Conservation (phyloP, 1,140 invertebrate genomes). For the Neodiprion fabricii region DNA sequence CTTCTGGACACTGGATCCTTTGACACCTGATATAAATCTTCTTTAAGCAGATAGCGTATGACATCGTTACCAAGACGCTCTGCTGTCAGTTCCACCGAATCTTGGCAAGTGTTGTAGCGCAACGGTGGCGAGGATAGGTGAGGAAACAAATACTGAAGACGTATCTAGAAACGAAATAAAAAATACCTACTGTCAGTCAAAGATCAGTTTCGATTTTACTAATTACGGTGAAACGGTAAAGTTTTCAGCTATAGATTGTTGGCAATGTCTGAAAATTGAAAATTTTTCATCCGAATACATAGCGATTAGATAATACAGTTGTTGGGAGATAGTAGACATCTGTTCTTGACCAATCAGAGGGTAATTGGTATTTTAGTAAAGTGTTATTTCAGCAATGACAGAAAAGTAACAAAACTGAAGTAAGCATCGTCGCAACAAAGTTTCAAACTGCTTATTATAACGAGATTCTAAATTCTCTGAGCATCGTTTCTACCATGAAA, state of each 20-base stretch:
- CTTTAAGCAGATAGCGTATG: constrained; percentile 57
- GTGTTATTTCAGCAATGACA: too few relatives aligned
- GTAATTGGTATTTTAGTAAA: too few relatives aligned
- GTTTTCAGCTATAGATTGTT: constrained; percentile 7
- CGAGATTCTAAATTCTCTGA: too few relatives aligned
- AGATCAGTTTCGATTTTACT: constrained; percentile 10
- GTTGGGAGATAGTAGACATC: neutral
- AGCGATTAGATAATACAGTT: constrained; percentile 8
- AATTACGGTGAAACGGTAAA: constrained; percentile 4
- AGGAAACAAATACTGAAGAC: constrained; percentile 55
- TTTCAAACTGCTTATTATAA: too few relatives aligned
- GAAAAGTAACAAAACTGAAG: too few relatives aligned
- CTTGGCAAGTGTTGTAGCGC: constrained; percentile 45
- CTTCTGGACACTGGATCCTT: constrained; percentile 55
- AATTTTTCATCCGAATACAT: neutral
- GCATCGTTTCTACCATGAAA: too few relatives aligned
- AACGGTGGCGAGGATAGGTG: constrained; percentile 42
- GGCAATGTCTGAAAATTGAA: neutral
- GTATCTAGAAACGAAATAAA: constrained; percentile 43
- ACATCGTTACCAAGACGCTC: constrained; percentile 55
- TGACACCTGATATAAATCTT: constrained; percentile 58
- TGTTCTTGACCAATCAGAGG: too few relatives aligned
- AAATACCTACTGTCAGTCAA: neutral
- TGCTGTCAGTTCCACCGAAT: constrained; percentile 53
- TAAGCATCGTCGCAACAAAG: too few relatives aligned